Base-by-base conservation (phyloP, 2,888 invertebrate species). In the Lycaena phlaeas region DNA sequence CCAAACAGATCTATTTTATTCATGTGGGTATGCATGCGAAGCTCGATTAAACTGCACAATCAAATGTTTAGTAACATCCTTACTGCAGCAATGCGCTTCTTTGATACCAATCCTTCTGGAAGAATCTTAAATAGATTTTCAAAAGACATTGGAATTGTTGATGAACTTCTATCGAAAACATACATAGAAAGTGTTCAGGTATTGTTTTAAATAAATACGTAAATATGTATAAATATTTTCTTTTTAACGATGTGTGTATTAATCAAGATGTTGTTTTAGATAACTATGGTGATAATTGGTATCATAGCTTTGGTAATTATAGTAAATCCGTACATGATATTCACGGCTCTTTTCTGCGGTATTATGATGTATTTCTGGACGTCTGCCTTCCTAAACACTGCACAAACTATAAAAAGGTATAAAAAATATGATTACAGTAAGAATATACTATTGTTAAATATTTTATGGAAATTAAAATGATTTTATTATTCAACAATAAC, bases 51-150 rank as follows among this genome's bases (percentile, higher is more conserved):
- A 42, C 77, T 95, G 2, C 95, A 96, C 70, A 89, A 91, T 57
- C 76, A 70, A 15, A 94, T 95, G 92, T 93, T 95, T 66, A 72
- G 86, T 14, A 87, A 89, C 51, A 85, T 95, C 4, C 30, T 39
- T 4, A 25, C 39, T 14, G 90, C 92, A 0, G 91, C 92, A 0
- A 91, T 94, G 86, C 75, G 88, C 26, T 95, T 95, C 75, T 95
- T 95, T 65, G 92, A 94, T 63, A 89, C 88, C 4, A 94, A 95
- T 68, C 92, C 94, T 0, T 90, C 92, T 14, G 93, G 94, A 27
- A 87, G 93, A 14, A 91, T 94, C 52, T 82, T 94, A 41, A 94
- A 94, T 69, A 78, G 94, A 42, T 94, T 94, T 69, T 92, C 94
- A 0, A 94, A 94, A 64, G 94, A 95, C 60, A 89, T 93, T 69